Percentiles rank a stretch among this genome's conserved stretches.
Evolutionary conservation across 2,888 invertebrate genomes (phyloP).

Genomic region (Automeris io): DNA sequence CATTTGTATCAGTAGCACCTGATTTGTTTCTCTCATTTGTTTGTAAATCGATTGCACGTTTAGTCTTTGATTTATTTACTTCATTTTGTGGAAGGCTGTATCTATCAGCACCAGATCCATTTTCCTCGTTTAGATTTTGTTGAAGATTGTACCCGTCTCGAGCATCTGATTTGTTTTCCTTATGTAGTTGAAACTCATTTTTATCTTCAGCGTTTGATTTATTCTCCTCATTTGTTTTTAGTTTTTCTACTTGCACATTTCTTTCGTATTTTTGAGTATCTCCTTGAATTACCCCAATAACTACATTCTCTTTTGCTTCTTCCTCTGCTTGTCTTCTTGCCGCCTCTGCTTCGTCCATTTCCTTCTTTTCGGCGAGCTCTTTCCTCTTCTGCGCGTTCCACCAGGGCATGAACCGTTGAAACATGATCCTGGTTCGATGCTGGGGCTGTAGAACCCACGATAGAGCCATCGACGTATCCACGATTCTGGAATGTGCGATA

Average conservation of each 20-base stretch:
- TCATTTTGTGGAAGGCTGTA: no score
- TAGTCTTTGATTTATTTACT: no score
- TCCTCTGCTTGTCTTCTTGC: neutral
- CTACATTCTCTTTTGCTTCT: neutral
- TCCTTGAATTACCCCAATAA: neutral
- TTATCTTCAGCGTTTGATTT: no score
- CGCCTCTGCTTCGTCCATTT: slow-evolving; percentile 27
- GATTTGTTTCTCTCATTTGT: no score
- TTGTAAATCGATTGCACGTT: no score
- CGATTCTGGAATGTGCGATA: slow-evolving; percentile 70
- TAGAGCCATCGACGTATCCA: slow-evolving; percentile 65
- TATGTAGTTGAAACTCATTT: no score
- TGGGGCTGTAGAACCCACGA: slow-evolving; percentile 70
- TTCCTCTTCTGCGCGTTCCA: slow-evolving; percentile 58
- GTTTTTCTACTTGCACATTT: neutral
- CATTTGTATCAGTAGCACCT: no score
- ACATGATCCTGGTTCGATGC: slow-evolving; percentile 66
- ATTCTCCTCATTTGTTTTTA: no score
- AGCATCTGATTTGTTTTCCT: no score
- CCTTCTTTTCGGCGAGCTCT: slow-evolving; percentile 52
- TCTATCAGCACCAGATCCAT: no score
- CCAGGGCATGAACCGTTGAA: slow-evolving; percentile 71
- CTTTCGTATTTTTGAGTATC: neutral
- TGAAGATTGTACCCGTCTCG: no score
- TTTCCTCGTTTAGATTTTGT: no score